phyloP scores from a whole-genome alignment of 2,797 vertebrate species.

The Babyrousa celebensis region DNA sequence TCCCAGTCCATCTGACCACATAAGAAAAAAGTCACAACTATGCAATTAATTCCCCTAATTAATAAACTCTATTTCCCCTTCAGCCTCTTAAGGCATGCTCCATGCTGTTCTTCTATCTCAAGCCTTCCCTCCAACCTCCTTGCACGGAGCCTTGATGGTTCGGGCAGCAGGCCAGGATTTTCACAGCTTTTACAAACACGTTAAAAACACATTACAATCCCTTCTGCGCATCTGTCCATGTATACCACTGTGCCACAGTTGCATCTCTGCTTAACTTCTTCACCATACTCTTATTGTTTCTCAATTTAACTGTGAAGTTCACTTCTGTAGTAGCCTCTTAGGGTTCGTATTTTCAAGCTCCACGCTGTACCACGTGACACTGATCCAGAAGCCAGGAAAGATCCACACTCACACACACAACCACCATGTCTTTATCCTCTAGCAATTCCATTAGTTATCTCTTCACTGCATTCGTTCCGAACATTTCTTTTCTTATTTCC shows the following conservation, averaged over 20 bases:
- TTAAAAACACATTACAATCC: slow-evolving; percentile 79
- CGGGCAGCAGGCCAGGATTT: slow-evolving; percentile 73
- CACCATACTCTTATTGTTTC: background rate
- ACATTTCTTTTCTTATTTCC: background rate
- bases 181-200: slow-evolving; percentile 79
- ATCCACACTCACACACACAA: accelerated
- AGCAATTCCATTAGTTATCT: background rate
- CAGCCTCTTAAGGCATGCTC: background rate
- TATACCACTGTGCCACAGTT: slow-evolving; percentile 14
- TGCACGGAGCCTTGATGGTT: slow-evolving; percentile 11
- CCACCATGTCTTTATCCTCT: background rate
- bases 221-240: slow-evolving; percentile 50
- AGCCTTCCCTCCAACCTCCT: slow-evolving; percentile 47
- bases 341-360: background rate
- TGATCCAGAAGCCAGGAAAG: background rate
- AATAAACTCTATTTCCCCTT: slow-evolving; percentile 70
- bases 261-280: background rate
- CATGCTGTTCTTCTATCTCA: slow-evolving; percentile 22
- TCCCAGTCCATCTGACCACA: slow-evolving; percentile 50
- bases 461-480: background rate
- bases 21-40: slow-evolving; percentile 70
- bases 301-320: background rate
- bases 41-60: slow-evolving; percentile 77
- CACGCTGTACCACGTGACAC: background rate
- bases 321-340: background rate